Conservation (phyloP, 2,888 invertebrate genomes). For the Sabatieria punctata region DNA sequence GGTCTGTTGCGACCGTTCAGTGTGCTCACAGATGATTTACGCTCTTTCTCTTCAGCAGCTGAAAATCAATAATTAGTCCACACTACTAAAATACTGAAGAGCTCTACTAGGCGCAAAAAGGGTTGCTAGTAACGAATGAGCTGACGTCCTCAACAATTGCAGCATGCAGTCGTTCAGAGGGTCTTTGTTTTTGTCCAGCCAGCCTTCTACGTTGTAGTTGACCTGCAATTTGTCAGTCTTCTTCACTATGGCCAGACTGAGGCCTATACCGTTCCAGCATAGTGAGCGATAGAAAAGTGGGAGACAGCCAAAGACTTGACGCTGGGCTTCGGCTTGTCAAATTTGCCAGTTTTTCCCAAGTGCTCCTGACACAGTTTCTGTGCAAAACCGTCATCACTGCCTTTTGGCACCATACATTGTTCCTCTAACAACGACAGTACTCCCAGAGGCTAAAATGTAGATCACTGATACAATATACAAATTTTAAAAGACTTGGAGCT, state of each 20-base stretch:
- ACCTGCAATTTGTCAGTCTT: slow-evolving; percentile 28
- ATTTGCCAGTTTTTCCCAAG: slow-evolving; percentile 13
- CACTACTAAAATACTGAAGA: neutral
- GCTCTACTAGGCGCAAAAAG: slow-evolving; percentile 13
- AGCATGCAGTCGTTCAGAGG: slow-evolving; percentile 35
- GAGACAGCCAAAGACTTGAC: slow-evolving; percentile 22
- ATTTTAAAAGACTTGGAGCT: no score
- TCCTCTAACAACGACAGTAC: slow-evolving; percentile 26
- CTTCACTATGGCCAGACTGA: no score
- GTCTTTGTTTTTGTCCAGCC: slow-evolving; percentile 39
- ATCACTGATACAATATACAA: no score
- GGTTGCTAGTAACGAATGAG: slow-evolving; percentile 17
- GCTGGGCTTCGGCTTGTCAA: slow-evolving; percentile 27
- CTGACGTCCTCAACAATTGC: slow-evolving; percentile 19
- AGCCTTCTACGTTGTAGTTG: slow-evolving; percentile 35
- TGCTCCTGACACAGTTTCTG: slow-evolving; percentile 19
- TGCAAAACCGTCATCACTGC: slow-evolving; percentile 19
- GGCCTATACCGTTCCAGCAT: slow-evolving; percentile 37
- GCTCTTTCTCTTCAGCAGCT: neutral
- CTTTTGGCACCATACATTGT: slow-evolving; percentile 29
- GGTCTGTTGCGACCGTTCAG: no score
- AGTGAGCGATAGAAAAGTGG: slow-evolving; percentile 35
- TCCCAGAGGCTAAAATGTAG: slow-evolving; percentile 23
- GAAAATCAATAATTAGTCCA: no score
- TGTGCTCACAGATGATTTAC: no score